Evolutionary conservation across 2,888 invertebrate genomes (phyloP).

Genomic region (Leptinotarsa haldemani): DNA sequence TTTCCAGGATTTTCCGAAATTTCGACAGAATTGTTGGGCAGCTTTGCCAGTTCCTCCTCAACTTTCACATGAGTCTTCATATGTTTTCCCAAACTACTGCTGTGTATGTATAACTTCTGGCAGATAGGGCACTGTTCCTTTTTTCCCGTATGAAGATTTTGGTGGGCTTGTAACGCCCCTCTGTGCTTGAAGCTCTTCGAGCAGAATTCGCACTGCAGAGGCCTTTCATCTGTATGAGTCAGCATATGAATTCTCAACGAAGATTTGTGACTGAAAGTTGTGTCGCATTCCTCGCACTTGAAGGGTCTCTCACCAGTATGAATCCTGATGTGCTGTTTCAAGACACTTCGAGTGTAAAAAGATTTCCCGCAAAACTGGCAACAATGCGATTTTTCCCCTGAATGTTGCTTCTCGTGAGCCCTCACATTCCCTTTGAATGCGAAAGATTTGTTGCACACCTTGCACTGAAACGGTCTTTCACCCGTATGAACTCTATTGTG

Average conservation of each 20-base stretch:
- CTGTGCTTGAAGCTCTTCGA: not conserved
- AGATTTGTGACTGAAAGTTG: no score
- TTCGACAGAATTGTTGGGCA: no score
- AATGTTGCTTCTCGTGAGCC: not conserved
- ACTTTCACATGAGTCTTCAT: not conserved
- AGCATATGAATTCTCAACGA: no score
- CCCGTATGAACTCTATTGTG: not conserved
- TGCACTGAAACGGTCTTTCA: not conserved
- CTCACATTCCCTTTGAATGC: not conserved
- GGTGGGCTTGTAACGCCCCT: not conserved
- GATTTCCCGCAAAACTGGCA: no score
- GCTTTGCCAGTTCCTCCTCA: no score
- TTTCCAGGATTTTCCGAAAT: no score
- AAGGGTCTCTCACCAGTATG: no score
- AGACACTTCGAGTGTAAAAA: not conserved
- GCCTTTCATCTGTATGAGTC: no score
- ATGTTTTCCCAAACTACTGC: not conserved
- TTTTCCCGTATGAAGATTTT: not conserved
- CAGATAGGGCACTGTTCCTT: not conserved
- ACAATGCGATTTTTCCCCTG: no score
- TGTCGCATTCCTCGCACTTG: no score
- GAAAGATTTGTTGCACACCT: not conserved
- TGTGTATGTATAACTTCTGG: not conserved
- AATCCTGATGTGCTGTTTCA: no score
- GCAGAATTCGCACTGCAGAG: not conserved